A percentile compares a stretch with the other conserved stretches of the same genome.
Evolutionary conservation across 2,888 invertebrate species (phyloP).

Genomic region (Danaus chrysippus): DNA sequence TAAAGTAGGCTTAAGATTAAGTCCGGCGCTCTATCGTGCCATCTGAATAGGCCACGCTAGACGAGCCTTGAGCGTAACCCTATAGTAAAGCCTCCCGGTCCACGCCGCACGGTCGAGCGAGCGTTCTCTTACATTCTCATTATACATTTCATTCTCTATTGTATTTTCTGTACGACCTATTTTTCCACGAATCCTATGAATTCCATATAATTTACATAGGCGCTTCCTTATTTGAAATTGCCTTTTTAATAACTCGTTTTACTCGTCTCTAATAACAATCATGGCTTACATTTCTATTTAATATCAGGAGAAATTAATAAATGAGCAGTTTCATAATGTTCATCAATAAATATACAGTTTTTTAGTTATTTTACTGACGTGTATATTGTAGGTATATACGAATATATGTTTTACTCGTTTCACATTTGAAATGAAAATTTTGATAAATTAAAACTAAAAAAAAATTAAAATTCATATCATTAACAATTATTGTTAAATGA

Average conservation of each 20-base stretch:
- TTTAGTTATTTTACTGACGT: no score
- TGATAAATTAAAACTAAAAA: no score
- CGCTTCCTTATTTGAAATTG: slow-evolving; percentile 26
- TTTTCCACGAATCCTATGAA: slow-evolving; percentile 41
- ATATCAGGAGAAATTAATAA: not conserved
- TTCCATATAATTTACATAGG: slow-evolving; percentile 27
- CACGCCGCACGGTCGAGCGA: slow-evolving; percentile 27
- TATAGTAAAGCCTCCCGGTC: slow-evolving; percentile 14
- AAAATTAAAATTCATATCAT: no score
- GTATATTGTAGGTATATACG: no score
- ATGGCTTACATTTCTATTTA: not conserved
- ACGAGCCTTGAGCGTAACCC: slow-evolving; percentile 14
- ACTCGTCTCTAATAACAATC: not conserved
- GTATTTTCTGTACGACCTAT: slow-evolving; percentile 61
- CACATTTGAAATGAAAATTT: no score
- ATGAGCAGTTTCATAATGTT: no score
- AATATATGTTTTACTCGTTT: no score
- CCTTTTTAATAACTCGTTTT: slow-evolving; percentile 22
- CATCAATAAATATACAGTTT: no score
- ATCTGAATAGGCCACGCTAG: slow-evolving; percentile 12
- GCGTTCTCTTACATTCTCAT: slow-evolving; percentile 31
- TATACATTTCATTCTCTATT: slow-evolving; percentile 51
- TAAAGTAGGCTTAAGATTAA: not conserved
- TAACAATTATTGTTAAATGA: no score
- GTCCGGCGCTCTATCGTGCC: no score